These are phyloP conservation scores for Paracyclopina nana DNA, from an alignment of 1,140 invertebrate species.

Conservation along the genomic window DNA sequence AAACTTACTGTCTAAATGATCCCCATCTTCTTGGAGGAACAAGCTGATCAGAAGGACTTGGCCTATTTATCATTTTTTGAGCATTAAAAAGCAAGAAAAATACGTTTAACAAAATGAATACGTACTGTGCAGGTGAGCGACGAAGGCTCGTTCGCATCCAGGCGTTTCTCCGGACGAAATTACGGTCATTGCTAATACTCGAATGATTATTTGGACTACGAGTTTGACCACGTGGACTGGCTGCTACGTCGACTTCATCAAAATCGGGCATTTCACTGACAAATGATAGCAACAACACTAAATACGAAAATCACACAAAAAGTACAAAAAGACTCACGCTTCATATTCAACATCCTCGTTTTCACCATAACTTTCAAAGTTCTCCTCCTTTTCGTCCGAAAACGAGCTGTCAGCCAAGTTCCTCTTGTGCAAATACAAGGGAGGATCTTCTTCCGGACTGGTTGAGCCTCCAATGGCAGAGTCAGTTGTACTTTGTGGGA, in stretches of 20 bases:
- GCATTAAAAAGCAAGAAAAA: constrained; percentile 15
- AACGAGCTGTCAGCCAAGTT: constrained; percentile 29
- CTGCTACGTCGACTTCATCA: not conserved
- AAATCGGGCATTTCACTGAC: not conserved
- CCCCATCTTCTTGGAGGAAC: constrained; percentile 48
- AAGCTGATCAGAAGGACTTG: constrained; percentile 40
- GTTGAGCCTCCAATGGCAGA: constrained; percentile 10
- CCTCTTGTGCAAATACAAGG: too few species aligned
- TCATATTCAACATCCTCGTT: constrained; percentile 32
- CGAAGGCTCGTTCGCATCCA: constrained; percentile 21
- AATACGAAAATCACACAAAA: not conserved
- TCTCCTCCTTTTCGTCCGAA: constrained; percentile 37
- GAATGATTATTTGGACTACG: constrained; percentile 2
- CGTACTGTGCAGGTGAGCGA: constrained; percentile 18
- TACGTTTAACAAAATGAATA: not conserved
- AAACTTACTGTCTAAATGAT: constrained; percentile 50
- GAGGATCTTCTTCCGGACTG: not conserved
- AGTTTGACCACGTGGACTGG: constrained; percentile 5
- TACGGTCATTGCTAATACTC: not conserved
- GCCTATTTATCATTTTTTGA: constrained; percentile 18
- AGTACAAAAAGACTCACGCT: constrained; percentile 21
- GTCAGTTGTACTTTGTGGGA: constrained; percentile 7
- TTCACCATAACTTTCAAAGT: constrained; percentile 42
- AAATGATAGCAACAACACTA: constrained; percentile 10
- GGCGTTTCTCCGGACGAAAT: constrained; percentile 20